Conservation (phyloP, 2,113 vertebrate species). For the Grallaria varia region DNA sequence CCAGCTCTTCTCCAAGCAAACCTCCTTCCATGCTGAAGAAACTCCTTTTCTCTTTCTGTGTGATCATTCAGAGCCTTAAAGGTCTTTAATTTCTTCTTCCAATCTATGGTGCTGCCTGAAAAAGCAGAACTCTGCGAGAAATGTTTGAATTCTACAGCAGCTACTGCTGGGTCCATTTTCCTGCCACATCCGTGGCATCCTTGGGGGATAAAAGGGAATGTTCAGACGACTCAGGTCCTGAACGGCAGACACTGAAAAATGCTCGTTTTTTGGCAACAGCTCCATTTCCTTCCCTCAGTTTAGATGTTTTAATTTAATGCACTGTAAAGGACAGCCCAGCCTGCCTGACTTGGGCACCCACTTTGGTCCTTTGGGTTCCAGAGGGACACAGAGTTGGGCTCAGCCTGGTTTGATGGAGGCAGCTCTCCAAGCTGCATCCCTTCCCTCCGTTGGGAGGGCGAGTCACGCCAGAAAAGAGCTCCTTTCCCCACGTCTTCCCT, state of each 20-base stretch:
- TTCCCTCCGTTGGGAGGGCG: neutral
- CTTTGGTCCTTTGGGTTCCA: neutral
- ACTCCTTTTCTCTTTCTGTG: neutral
- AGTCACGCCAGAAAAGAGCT: neutral
- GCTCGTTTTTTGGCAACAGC: neutral
- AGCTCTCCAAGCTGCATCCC: neutral
- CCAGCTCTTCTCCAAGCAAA: neutral
- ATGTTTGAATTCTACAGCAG: rapidly evolving
- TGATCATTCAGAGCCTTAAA: neutral
- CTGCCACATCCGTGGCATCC: neutral
- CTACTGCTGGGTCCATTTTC: neutral
- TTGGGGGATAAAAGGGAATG: neutral
- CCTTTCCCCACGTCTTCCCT: neutral
- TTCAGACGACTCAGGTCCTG: neutral
- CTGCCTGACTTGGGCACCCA: neutral
- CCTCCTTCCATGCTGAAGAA: neutral
- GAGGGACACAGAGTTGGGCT: neutral
- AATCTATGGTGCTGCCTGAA: neutral
- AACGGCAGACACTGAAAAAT: neutral
- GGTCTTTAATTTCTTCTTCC: neutral
- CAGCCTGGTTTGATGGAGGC: neutral
- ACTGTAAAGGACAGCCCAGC: neutral
- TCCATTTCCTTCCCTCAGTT: neutral
- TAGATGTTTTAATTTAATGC: neutral
- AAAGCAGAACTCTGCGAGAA: neutral